Conservation (phyloP, 2,797 vertebrate genomes). For the Arnoldichthys spilopterus region DNA sequence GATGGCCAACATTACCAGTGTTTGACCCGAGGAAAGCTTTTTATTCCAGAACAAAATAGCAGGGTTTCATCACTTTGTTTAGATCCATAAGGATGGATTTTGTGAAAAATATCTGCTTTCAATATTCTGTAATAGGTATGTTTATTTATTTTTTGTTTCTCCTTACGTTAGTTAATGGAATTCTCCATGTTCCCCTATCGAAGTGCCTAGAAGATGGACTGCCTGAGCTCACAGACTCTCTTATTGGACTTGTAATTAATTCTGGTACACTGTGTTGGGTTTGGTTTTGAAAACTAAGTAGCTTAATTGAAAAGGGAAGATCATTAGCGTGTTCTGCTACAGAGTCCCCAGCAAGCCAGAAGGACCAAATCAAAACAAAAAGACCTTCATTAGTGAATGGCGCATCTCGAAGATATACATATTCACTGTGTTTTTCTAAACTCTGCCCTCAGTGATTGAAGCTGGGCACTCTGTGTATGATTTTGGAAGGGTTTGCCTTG, state of each 20-base stretch:
- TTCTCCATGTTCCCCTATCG: constrained; percentile 4
- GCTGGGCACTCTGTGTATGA: constrained; percentile 2
- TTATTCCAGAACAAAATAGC: background rate
- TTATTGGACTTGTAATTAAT: constrained; percentile 55
- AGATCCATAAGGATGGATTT: background rate
- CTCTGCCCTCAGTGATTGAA: constrained; percentile 36
- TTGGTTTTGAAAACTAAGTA: constrained; percentile 16
- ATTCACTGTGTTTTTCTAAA: constrained; percentile 31
- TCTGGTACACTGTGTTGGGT: constrained; percentile 35
- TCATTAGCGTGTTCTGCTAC: constrained; percentile 51
- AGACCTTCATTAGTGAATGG: constrained; percentile 46
- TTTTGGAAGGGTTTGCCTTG: background rate
- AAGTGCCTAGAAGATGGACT: constrained; percentile 17
- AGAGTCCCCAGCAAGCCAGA: constrained; percentile 36
- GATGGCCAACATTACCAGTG: background rate
- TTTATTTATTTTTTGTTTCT: background rate
- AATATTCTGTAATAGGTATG: background rate
- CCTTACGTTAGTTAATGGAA: constrained; percentile 13
- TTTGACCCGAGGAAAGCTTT: background rate
- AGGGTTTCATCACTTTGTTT: background rate
- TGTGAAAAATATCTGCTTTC: background rate
- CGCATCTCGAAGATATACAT: constrained; percentile 32
- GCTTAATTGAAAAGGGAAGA: constrained; percentile 61
- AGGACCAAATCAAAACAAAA: constrained; percentile 51
- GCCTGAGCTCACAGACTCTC: constrained; percentile 33